These are phyloP conservation scores for Drosophila jambulina DNA, from an alignment of 1,140 invertebrate species.

Conservation along the genomic window DNA sequence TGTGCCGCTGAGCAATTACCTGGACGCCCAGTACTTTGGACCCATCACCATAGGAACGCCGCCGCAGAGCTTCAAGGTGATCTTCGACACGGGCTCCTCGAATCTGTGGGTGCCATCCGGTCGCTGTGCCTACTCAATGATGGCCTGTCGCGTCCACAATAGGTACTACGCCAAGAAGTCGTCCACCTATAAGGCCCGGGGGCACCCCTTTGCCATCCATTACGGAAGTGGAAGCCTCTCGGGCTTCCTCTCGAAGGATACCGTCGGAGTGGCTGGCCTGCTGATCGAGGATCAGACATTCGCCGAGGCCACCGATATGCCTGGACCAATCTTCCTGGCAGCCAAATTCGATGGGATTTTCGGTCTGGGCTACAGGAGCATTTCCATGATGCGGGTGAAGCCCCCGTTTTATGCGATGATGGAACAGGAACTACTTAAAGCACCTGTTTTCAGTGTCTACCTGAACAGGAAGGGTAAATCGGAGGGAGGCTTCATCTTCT, in stretches of 20 bases:
- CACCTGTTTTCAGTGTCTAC: conserved; percentile 98
- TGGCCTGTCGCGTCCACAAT: conserved; percentile 95
- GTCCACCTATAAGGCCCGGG: conserved; percentile 93
- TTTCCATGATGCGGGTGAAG: conserved; percentile 94
- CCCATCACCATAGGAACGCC: conserved; percentile 96
- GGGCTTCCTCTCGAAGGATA: conserved; percentile 97
- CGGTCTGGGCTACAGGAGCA: conserved; percentile 94
- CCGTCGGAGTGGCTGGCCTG: conserved; percentile 89
- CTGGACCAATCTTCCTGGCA: conserved; percentile 95
- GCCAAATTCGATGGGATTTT: conserved; percentile 99
- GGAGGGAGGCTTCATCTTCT: conserved; percentile 70
- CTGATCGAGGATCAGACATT: conserved; percentile 94
- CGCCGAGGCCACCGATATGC: conserved; percentile 97
- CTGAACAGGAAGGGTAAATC: conserved; percentile 86
- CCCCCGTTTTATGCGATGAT: conserved; percentile 98
- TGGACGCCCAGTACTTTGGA: conserved; percentile 99
- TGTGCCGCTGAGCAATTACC: conserved; percentile 91
- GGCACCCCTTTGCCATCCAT: conserved; percentile 95
- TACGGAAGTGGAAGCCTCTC: conserved; percentile 98
- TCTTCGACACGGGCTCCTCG: conserved; percentile 99
- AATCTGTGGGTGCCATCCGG: conserved; percentile 99
- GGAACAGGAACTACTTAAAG: conserved; percentile 90
- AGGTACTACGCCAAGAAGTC: conserved; percentile 97
- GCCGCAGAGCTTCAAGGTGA: conserved; percentile 96
- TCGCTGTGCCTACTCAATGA: conserved; percentile 93